These are phyloP conservation scores for Serinus canaria DNA, from an alignment of 2,113 vertebrate species.

Conservation along the genomic window DNA sequence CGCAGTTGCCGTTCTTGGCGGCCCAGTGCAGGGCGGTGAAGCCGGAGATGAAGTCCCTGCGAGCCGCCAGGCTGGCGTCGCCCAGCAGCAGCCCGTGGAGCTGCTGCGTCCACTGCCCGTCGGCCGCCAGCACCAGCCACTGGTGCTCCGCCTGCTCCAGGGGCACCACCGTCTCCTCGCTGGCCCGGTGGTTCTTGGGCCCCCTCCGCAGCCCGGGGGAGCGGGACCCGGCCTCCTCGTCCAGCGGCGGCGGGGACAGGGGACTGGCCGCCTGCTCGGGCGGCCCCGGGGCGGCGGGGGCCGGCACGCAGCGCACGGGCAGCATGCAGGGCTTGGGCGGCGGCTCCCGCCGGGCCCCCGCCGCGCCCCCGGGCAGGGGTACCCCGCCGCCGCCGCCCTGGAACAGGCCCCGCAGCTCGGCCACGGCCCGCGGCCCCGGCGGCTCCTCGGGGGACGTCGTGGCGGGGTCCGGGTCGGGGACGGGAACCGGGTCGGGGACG, in stretches of 20 bases:
- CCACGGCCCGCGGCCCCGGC: too few relatives aligned
- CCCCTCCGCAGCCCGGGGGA: conserved; percentile 65
- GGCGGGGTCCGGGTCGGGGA: too few relatives aligned
- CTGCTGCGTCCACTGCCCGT: conserved; percentile 83
- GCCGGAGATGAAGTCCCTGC: conserved; percentile 88
- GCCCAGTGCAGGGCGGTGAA: conserved; percentile 96
- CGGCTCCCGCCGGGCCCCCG: not conserved
- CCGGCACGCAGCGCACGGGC: conserved; percentile 76
- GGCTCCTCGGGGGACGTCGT: too few relatives aligned
- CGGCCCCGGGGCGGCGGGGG: not conserved
- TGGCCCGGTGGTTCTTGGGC: conserved; percentile 53
- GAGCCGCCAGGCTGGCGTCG: conserved; percentile 80
- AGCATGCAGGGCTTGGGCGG: conserved; percentile 77
- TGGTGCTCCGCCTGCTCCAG: conserved; percentile 84
- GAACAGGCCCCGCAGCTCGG: too few relatives aligned
- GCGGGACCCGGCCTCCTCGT: conserved; percentile 9
- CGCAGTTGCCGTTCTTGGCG: conserved; percentile 83
- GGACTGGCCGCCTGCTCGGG: not conserved
- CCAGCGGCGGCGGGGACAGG: not conserved
- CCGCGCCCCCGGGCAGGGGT: too few relatives aligned
- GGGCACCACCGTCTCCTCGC: conserved; percentile 71
- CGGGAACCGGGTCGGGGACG: too few relatives aligned
- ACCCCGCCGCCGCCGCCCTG: too few relatives aligned
- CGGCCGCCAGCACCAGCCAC: conserved; percentile 83
- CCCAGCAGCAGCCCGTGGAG: conserved; percentile 85